Evolutionary conservation across 2,113 vertebrate genomes (phyloP), one percentile per base, ranked within the genome.

Genomic region (Lagopus leucura): DNA sequence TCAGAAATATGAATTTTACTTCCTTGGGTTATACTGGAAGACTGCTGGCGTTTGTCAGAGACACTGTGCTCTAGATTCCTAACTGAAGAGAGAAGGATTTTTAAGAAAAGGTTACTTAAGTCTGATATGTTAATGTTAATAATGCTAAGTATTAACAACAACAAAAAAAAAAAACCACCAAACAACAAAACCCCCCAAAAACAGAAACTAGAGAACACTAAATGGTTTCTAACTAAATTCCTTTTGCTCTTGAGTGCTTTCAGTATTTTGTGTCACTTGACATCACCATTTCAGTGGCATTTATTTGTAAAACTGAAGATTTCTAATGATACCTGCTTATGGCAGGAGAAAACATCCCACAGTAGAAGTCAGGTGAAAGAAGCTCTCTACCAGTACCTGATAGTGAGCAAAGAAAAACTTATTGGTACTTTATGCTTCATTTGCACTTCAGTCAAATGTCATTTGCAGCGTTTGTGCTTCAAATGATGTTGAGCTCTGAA

Each of bases 1-100:
- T 2, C 54, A 32, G 74, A 75, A 88, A 36, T 45, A 21, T 0
- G 0, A 75, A 57, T n/a, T 80, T 55, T 32, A 4, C 17, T 91
- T 28, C 40, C 10, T 25, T 73, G 42, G 11, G 13, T 69, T 89
- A 91, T 82, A 14, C 75, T 77, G 48, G 36, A 43, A 65, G 54
- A 10, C 22, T 55, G 18, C 28, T 47, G 63, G 19, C 54, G 15
- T 77, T 81, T 89, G 52, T 27, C 52, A 61, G 38, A 67, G 81
- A 36, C 42, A 13, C 8, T 18, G 3, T 69, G 58, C 75, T 61
- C 57, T 63, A 27, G 27, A 72, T 28, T 21, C 43, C 61, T 60
- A 13, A 54, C 32, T 55, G 61, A 60, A 87, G 58, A 83, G 40
- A 57, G 17, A 61, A 40, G 47, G 42, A n/a, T 60, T 55, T 67